A percentile compares a stretch with the other conserved stretches of the same genome.
phyloP scores from a whole-genome alignment of 2,113 vertebrate genomes.

The Saguinus imperator region DNA sequence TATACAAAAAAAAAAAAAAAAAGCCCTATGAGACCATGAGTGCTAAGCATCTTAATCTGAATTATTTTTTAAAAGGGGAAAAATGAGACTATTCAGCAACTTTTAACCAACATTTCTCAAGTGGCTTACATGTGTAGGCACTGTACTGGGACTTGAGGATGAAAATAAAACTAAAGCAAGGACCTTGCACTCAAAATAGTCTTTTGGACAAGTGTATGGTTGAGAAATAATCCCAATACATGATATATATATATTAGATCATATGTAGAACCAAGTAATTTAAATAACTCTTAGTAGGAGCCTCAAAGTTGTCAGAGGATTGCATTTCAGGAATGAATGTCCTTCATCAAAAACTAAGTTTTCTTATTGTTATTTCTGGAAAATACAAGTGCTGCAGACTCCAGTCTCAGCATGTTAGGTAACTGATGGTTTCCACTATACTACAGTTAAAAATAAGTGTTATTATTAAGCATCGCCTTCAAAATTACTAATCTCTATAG shows the following conservation, averaged over 20 bases:
- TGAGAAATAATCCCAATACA: neutral
- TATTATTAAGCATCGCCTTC: neutral
- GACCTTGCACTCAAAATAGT: neutral
- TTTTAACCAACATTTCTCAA: neutral
- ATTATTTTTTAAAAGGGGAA: neutral
- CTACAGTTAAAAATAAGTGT: slow-evolving; percentile 28
- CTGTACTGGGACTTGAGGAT: neutral
- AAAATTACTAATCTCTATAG: slow-evolving; percentile 17
- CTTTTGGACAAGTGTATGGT: neutral
- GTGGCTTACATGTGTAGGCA: neutral
- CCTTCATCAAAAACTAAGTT: neutral
- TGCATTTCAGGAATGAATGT: neutral
- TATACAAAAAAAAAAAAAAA: neutral
- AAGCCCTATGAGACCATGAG: neutral
- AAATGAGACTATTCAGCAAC: neutral
- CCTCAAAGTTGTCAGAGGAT: neutral
- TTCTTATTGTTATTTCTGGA: neutral
- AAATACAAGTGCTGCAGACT: neutral
- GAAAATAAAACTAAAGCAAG: neutral
- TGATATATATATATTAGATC: neutral
- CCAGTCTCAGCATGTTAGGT: neutral
- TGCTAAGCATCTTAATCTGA: neutral
- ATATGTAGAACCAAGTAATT: neutral
- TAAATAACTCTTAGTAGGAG: neutral
- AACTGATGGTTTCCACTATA: neutral